A percentile compares a stretch with the other conserved stretches of the same genome.
Conservation (phyloP, 2,797 vertebrate species). For the Pseudochromis fuscus region DNA sequence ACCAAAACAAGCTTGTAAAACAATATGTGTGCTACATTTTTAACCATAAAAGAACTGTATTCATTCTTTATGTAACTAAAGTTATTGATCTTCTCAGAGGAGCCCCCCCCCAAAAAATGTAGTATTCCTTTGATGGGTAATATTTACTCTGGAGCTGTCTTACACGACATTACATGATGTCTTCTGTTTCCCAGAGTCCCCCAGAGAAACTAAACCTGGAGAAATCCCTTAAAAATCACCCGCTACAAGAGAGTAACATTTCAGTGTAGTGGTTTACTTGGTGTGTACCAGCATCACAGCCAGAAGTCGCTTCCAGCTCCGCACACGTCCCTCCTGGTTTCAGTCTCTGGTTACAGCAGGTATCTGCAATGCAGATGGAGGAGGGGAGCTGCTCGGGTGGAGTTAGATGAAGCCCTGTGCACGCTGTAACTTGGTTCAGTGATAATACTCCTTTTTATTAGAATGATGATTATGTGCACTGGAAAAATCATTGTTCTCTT, state of each 20-base stretch:
- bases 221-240: not conserved
- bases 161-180: not conserved
- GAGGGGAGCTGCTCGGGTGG: constrained; percentile 47
- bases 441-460: constrained; percentile 20
- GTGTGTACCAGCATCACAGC: constrained; percentile 35
- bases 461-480: constrained; percentile 38
- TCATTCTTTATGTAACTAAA: too few relatives aligned
- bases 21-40: not conserved
- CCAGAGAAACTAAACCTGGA: not conserved
- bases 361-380: constrained; percentile 79
- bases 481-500: constrained; percentile 15
- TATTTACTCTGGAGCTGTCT: too few relatives aligned
- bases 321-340: constrained; percentile 36
- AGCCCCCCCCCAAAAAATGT: too few relatives aligned
- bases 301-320: constrained; percentile 32
- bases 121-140: too few relatives aligned
- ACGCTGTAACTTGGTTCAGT: constrained; percentile 10
- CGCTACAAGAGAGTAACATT: not conserved
- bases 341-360: constrained; percentile 75
- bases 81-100: too few relatives aligned
- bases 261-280: constrained; percentile 26
- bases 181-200: not conserved
- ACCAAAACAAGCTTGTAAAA: not conserved
- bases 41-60: too few relatives aligned
- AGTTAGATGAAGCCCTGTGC: constrained; percentile 28